Percentiles rank a stretch among this genome's conserved stretches.
These are phyloP conservation scores for Chrysotoxum bicinctum DNA, from an alignment of 2,888 invertebrate genomes.

Conservation along the genomic window DNA sequence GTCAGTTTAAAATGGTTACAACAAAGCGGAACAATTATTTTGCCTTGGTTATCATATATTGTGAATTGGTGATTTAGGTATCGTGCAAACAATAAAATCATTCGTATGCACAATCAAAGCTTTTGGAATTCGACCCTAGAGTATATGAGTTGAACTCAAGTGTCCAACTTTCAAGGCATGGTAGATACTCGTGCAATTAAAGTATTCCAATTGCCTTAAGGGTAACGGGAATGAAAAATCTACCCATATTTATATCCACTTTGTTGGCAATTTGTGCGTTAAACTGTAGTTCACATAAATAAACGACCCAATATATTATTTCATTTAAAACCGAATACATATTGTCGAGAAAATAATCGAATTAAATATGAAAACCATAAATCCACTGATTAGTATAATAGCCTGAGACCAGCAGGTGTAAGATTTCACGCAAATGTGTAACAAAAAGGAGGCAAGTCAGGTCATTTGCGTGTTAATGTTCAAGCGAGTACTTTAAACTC, in stretches of 20 bases:
- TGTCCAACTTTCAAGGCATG: background rate
- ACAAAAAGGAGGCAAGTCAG: no score
- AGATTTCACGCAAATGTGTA: no score
- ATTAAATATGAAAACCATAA: no score
- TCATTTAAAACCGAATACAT: no score
- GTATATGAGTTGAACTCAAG: background rate
- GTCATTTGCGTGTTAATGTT: no score
- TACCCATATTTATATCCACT: background rate
- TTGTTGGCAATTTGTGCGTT: background rate
- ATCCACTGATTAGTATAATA: no score
- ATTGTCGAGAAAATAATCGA: no score
- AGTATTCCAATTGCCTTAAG: background rate
- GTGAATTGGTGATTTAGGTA: background rate
- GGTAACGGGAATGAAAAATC: background rate
- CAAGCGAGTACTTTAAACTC: no score
- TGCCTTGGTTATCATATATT: background rate
- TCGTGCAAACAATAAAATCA: constrained; percentile 8
- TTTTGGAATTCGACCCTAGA: constrained; percentile 13
- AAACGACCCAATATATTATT: background rate
- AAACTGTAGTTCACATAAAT: background rate
- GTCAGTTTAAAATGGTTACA: constrained; percentile 1
- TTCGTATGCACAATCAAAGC: background rate
- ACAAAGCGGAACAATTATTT: constrained; percentile 7
- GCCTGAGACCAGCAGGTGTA: no score
- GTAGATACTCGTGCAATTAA: background rate